These are phyloP conservation scores for Rhagologus leucostigma DNA, from an alignment of 2,113 vertebrate species.

Conservation along the genomic window DNA sequence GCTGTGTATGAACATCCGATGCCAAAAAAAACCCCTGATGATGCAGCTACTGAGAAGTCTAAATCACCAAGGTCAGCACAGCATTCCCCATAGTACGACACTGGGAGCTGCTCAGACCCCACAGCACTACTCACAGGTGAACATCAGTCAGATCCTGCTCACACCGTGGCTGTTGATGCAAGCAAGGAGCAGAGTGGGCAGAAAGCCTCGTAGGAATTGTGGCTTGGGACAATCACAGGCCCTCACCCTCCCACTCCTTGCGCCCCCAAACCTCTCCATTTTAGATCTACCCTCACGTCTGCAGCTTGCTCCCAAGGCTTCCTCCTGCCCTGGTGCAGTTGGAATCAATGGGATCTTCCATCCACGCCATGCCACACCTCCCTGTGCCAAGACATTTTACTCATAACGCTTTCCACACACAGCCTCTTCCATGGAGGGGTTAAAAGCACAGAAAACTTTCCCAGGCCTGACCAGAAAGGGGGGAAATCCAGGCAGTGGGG, in stretches of 20 bases:
- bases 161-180: background rate
- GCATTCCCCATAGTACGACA: background rate
- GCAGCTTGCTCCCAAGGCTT: background rate
- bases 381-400: background rate
- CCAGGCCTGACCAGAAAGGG: background rate
- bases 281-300: fast-evolving
- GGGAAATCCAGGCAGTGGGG: background rate
- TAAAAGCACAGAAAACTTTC: background rate
- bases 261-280: background rate
- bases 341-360: background rate
- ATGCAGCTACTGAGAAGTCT: background rate
- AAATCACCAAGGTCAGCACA: background rate
- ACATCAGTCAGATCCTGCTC: background rate
- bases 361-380: background rate
- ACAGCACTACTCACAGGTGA: fast-evolving
- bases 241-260: background rate
- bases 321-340: background rate
- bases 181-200: background rate
- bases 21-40: background rate
- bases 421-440: background rate
- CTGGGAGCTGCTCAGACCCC: background rate
- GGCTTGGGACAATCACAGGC: background rate
- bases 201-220: background rate
- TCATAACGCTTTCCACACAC: background rate
- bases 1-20: background rate